Conservation (phyloP, 2,888 invertebrate genomes). For the Synergus umbraculus region DNA sequence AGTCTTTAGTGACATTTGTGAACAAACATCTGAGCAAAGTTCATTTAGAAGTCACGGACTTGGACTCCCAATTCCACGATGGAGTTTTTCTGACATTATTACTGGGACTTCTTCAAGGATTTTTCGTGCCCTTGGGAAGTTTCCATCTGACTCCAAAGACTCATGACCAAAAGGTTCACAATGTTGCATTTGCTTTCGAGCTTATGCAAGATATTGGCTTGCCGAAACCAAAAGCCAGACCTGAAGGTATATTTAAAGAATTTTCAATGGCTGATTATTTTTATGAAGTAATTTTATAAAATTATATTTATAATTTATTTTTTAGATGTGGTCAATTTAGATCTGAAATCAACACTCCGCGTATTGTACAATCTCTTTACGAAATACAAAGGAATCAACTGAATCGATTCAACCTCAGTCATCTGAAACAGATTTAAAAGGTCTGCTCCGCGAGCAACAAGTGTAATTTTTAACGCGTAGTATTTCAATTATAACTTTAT, state of each 20-base stretch:
- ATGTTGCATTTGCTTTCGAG: constrained; percentile 97
- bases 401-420: constrained; percentile 24
- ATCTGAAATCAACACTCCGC: constrained; percentile 96
- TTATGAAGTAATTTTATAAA: constrained; percentile 40
- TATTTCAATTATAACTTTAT: too few species aligned
- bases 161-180: constrained; percentile 95
- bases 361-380: constrained; percentile 98
- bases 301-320: constrained; percentile 60
- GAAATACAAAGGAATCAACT: constrained; percentile 87
- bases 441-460: too few species aligned
- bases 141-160: constrained; percentile 96
- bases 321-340: constrained; percentile 98
- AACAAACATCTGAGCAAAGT: constrained; percentile 98
- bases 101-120: constrained; percentile 97
- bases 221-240: constrained; percentile 94
- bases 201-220: constrained; percentile 98
- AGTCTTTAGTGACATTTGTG: constrained; percentile 98
- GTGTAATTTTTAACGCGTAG: too few species aligned
- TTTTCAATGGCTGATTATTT: constrained; percentile 38
- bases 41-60: constrained; percentile 95
- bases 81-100: constrained; percentile 96
- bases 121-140: constrained; percentile 97
- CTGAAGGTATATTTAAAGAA: constrained; percentile 86
- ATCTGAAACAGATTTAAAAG: too few species aligned
- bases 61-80: constrained; percentile 97